phyloP scores from a whole-genome alignment of 2,888 invertebrate species.

The Leuctra nigra region DNA sequence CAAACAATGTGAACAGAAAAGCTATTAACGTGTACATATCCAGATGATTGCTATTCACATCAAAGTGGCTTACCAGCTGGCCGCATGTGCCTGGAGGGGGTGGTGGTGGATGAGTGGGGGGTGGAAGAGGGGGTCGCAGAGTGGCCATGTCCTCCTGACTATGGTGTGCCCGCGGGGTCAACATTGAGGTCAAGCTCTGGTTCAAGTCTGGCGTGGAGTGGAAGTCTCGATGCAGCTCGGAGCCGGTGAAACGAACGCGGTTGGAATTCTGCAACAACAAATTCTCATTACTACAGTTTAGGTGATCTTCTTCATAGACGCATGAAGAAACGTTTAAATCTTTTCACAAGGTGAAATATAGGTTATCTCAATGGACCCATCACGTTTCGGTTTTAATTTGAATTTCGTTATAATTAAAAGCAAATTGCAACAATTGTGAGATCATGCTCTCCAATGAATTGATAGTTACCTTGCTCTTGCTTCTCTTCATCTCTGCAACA shows the following conservation, averaged over 20 bases:
- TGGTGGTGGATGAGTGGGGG: conserved; percentile 76
- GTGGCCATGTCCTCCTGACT: conserved; percentile 65
- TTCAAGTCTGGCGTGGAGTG: conserved; percentile 80
- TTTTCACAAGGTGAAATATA: too few relatives aligned
- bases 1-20: too few relatives aligned
- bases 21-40: too few relatives aligned
- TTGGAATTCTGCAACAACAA: conserved; percentile 45
- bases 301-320: too few relatives aligned
- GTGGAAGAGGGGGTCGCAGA: conserved; percentile 53
- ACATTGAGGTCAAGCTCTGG: background rate
- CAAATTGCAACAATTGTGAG: too few relatives aligned
- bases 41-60: too few relatives aligned
- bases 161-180: conserved; percentile 47
- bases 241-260: conserved; percentile 42
- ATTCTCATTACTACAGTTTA: too few relatives aligned
- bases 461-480: conserved; percentile 57
- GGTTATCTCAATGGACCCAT: too few relatives aligned
- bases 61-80: conserved; percentile 53
- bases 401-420: too few relatives aligned
- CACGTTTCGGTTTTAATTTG: too few relatives aligned
- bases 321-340: too few relatives aligned
- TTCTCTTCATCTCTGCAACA: conserved; percentile 92
- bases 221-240: conserved; percentile 70
- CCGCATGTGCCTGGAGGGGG: conserved; percentile 55
- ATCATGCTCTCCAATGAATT: too few relatives aligned